Base-by-base conservation (phyloP, 2,797 vertebrate species). In the Melanotaenia nigrans region DNA sequence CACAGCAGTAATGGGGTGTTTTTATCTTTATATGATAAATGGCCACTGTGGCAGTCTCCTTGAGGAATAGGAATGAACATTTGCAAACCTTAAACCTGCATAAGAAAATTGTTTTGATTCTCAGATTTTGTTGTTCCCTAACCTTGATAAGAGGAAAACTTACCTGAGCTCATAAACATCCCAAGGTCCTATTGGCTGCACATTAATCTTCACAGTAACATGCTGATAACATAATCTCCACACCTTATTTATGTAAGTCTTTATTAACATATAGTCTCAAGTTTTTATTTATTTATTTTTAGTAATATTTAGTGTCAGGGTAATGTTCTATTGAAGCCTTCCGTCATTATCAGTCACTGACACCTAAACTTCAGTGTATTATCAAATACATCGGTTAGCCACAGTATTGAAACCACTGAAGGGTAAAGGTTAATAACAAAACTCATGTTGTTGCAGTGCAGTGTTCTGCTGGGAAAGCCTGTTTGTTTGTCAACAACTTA, bases 181-280 rank as follows among this genome's bases (percentile, higher is more conserved):
- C 28, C 18, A 32, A 59, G 60, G 16, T 58, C 9, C 20, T 24
- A 12, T 70, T 5, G 6, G 10, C 22, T 65, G 66, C 18, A 14
- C 33, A 0, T 54, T 25, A 11, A 38, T 55, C 13, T 47, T 53
- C 61, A 71, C 11, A 49, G 12, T 24, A 42, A 56, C 28, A n/a
- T 20, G 32, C 68, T 62, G 47, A 55, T 69, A 55, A 64, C 73
- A 55, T n/a, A 56, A 61, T 4, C 32, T 16, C 7, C 38, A 24
- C n/a, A 24, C 59, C 0, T n/a, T 53, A 3, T 51, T 65, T 60
- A 76, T 20, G 0, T 36, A 51, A 54, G 30, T 20, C 16, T 22
- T 45, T 35, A 24, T 42, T 60, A 28, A 38, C 36, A 30, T 55
- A 6, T 12, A 12, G 45, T 55, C 32, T 30, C 30, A 30, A 30